Evolutionary conservation across 2,888 invertebrate genomes (phyloP).

Genomic region (Marasmarcha lunaedactyla): DNA sequence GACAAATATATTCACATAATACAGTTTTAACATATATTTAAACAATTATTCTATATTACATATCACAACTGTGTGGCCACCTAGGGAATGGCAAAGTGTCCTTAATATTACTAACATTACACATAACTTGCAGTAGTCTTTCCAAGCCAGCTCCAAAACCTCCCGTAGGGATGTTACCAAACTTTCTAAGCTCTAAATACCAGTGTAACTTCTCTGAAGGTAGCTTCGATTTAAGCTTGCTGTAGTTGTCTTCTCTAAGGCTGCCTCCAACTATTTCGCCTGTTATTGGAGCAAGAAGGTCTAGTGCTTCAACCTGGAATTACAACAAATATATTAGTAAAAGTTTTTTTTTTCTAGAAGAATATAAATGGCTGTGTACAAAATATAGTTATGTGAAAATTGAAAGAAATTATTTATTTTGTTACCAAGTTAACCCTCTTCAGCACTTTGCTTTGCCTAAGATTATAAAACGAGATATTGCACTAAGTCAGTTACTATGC

Average conservation of each 20-base stretch:
- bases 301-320: conserved; percentile 82
- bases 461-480: too few species aligned
- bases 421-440: too few species aligned
- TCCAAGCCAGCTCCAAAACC: conserved; percentile 98
- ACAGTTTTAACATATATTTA: too few species aligned
- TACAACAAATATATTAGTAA: conserved; percentile 7
- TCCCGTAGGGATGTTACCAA: conserved; percentile 90
- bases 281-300: conserved; percentile 87
- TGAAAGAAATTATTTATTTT: too few species aligned
- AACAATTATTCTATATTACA: conserved; percentile 54
- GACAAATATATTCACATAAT: too few species aligned
- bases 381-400: too few species aligned
- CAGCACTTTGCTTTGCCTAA: too few species aligned
- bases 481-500: too few species aligned
- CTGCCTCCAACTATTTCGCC: conserved; percentile 98
- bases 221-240: conserved; percentile 72
- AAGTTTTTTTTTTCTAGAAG: too few species aligned
- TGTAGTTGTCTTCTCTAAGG: conserved; percentile 85
- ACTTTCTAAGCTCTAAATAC: conserved; percentile 92
- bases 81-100: conserved; percentile 96
- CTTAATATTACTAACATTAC: conserved; percentile 89
- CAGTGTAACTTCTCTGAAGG: conserved; percentile 76
- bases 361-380: too few species aligned
- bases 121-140: conserved; percentile 84
- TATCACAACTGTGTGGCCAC: conserved; percentile 88